A percentile compares a stretch with the other conserved stretches of the same genome.
These are phyloP conservation scores for Silurus glanis DNA, from an alignment of 2,113 vertebrate species.

Conservation along the genomic window DNA sequence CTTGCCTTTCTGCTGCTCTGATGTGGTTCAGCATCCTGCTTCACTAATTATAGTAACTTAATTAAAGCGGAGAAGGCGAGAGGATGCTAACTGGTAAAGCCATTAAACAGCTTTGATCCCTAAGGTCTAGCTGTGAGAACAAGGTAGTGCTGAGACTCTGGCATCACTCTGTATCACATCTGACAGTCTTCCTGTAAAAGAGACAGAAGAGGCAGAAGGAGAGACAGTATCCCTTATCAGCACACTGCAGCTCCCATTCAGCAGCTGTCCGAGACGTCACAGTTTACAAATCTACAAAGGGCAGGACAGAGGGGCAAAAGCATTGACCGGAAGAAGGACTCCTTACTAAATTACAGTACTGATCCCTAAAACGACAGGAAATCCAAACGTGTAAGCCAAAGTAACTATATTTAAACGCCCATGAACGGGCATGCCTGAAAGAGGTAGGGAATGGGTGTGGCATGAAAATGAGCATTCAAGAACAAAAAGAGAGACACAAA, in stretches of 20 bases:
- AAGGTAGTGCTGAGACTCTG: conserved; percentile 50
- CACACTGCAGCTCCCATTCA: not conserved
- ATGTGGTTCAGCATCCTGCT: conserved; percentile 55
- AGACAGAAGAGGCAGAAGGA: not conserved
- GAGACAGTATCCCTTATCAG: not conserved
- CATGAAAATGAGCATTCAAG: conserved; percentile 53
- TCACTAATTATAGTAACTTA: conserved; percentile 60
- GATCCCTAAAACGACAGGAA: conserved; percentile 57
- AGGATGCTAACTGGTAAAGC: conserved; percentile 61
- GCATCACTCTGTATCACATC: conserved; percentile 51
- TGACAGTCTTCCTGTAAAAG: conserved; percentile 10
- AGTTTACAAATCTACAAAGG: not conserved
- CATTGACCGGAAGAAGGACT: conserved; percentile 26
- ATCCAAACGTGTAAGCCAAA: conserved; percentile 55
- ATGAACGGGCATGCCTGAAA: conserved; percentile 51
- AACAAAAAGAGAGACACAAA: conserved; percentile 20
- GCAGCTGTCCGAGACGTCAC: not conserved
- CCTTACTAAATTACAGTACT: conserved; percentile 63
- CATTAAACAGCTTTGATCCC: conserved; percentile 69
- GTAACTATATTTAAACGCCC: conserved; percentile 60
- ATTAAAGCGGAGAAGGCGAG: conserved; percentile 57
- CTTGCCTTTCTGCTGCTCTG: conserved; percentile 53
- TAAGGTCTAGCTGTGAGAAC: conserved; percentile 55
- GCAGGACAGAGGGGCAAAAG: conserved; percentile 33
- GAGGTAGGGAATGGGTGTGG: conserved; percentile 53